Conservation (phyloP, 2,888 invertebrate species). For the Eristalinus sepulchralis region DNA sequence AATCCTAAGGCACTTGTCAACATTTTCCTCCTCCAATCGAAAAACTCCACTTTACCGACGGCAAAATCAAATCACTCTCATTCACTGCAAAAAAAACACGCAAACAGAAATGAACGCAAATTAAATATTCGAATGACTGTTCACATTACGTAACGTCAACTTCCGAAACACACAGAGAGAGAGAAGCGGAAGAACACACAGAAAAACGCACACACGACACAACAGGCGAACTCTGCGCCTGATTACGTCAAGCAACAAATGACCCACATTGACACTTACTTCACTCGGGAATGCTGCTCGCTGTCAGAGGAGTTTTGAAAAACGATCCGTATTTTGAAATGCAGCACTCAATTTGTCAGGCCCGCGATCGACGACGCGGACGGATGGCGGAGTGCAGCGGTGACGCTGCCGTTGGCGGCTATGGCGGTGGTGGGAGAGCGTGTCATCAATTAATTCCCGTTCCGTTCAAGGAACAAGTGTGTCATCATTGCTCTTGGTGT, state of each 20-base stretch:
- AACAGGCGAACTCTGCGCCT: not conserved
- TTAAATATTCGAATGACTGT: not conserved
- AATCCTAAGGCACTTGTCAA: slow-evolving; percentile 11
- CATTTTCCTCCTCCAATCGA: not conserved
- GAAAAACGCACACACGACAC: slow-evolving; percentile 10
- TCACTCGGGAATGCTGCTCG: slow-evolving; percentile 23
- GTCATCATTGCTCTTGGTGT: slow-evolving; percentile 27
- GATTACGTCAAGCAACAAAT: slow-evolving; percentile 38
- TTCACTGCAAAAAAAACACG: not conserved
- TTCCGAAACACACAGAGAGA: slow-evolving; percentile 34
- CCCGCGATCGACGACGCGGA: not conserved
- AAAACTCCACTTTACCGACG: slow-evolving; percentile 39
- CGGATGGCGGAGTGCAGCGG: not conserved
- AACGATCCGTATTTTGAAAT: slow-evolving; percentile 64
- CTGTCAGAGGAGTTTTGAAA: slow-evolving; percentile 42
- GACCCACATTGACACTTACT: slow-evolving; percentile 54
- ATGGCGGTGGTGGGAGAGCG: not conserved
- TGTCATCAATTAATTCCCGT: slow-evolving; percentile 59
- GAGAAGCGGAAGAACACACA: not conserved
- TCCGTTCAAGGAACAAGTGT: slow-evolving; percentile 54
- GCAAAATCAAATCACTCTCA: slow-evolving; percentile 29
- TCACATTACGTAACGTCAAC: slow-evolving; percentile 43
- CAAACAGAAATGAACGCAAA: not conserved
- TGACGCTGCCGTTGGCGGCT: not conserved
- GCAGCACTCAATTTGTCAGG: slow-evolving; percentile 67